A percentile compares a stretch with the other conserved stretches of the same genome.
These are phyloP conservation scores for Nemurella pictetii DNA, from an alignment of 2,888 invertebrate species.

Conservation along the genomic window DNA sequence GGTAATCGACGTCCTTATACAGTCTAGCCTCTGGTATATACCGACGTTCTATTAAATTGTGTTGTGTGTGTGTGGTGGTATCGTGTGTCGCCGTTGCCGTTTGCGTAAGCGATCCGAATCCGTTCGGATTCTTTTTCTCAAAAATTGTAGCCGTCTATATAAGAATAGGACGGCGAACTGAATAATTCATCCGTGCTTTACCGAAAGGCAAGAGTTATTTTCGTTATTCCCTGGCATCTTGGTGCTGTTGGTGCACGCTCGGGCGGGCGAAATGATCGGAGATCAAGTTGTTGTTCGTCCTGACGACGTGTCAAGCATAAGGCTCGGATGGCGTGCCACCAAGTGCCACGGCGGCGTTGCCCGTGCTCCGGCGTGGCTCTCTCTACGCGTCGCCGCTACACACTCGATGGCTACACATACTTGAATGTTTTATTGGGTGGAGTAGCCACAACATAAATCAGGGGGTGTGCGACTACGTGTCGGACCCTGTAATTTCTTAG, in stretches of 20 bases:
- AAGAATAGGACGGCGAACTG: background rate
- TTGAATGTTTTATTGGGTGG: slow-evolving; percentile 34
- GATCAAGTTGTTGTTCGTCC: slow-evolving; percentile 22
- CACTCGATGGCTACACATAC: no score
- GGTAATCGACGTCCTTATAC: background rate
- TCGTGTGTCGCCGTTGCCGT: background rate
- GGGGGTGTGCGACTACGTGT: slow-evolving; percentile 33
- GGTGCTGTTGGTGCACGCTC: background rate
- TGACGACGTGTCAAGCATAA: slow-evolving; percentile 12
- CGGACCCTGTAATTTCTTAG: slow-evolving; percentile 36
- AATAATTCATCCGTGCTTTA: background rate
- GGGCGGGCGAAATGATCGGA: background rate
- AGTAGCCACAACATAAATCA: slow-evolving; percentile 36
- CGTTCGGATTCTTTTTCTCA: background rate
- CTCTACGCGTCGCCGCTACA: slow-evolving; percentile 20
- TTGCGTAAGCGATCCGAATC: background rate
- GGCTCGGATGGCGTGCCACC: background rate
- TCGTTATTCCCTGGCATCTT: background rate
- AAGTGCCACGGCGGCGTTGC: no score
- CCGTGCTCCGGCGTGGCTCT: no score
- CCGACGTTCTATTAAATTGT: background rate
- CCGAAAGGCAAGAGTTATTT: background rate
- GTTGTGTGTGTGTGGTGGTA: background rate
- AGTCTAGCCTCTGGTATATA: background rate
- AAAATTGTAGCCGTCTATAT: background rate